phyloP scores from a whole-genome alignment of 2,113 vertebrate genomes.

The Parotia lawesii region DNA sequence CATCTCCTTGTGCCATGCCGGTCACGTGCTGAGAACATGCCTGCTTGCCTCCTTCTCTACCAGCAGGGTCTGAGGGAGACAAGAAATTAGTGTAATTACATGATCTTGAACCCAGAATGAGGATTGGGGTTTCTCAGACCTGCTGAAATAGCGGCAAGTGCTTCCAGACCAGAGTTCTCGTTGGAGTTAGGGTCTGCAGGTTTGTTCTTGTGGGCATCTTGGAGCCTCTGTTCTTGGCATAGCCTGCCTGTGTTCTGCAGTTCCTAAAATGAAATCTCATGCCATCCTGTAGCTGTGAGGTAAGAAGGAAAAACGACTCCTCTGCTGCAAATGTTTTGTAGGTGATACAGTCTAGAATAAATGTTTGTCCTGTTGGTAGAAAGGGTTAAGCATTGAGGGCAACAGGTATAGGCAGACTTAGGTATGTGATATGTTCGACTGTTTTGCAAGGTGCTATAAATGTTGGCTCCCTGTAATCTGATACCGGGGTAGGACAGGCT shows the following conservation, averaged over 20 bases:
- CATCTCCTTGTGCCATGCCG: fast-evolving
- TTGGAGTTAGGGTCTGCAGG: not conserved
- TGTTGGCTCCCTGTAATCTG: constrained; percentile 71
- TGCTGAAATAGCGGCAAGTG: not conserved
- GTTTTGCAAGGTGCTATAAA: constrained; percentile 74
- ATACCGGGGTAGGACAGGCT: constrained; percentile 60
- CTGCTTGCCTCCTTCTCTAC: not conserved
- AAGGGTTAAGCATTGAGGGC: constrained; percentile 65
- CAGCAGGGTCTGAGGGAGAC: not conserved
- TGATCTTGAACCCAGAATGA: not conserved
- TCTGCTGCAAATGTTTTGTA: not conserved
- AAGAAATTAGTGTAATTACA: not conserved
- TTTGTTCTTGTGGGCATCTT: not conserved
- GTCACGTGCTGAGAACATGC: fast-evolving
- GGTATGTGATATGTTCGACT: constrained; percentile 70
- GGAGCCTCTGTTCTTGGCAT: fast-evolving
- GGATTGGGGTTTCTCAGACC: not conserved
- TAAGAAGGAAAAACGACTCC: not conserved
- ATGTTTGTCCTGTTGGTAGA: not conserved
- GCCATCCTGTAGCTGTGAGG: not conserved
- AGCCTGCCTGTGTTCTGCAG: not conserved
- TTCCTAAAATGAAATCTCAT: fast-evolving
- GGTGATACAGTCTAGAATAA: not conserved
- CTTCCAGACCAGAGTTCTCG: not conserved
- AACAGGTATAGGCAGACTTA: constrained; percentile 73